Evolutionary conservation across 2,797 vertebrate species (phyloP).

Genomic region (Gallinago stenura): DNA sequence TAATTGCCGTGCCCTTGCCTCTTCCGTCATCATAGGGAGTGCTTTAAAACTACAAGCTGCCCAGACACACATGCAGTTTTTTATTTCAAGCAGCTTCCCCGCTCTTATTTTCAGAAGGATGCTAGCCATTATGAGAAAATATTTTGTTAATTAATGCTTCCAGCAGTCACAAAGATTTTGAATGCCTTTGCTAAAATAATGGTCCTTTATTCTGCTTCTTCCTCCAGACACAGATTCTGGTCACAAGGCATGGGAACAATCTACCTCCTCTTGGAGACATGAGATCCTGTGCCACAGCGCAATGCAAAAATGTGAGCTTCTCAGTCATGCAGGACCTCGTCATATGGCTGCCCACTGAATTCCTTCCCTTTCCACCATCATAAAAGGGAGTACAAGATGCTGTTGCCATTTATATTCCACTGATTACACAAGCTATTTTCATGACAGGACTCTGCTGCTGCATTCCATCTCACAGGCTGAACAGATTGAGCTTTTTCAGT

Average conservation of each 20-base stretch:
- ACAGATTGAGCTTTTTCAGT: slow-evolving; percentile 77
- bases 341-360: slow-evolving; percentile 74
- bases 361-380: slow-evolving; percentile 68
- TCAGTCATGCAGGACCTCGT: slow-evolving; percentile 65
- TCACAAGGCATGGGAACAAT: slow-evolving; percentile 66
- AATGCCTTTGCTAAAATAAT: slow-evolving; percentile 75
- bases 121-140: slow-evolving; percentile 36
- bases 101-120: slow-evolving; percentile 17
- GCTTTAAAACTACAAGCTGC: neutral
- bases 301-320: slow-evolving; percentile 72
- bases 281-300: slow-evolving; percentile 42
- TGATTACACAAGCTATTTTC: slow-evolving; percentile 83
- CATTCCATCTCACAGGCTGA: slow-evolving; percentile 62
- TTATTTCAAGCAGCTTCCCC: slow-evolving; percentile 46
- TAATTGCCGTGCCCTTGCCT: neutral
- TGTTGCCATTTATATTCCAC: slow-evolving; percentile 78
- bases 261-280: slow-evolving; percentile 32
- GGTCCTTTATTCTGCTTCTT: slow-evolving; percentile 66
- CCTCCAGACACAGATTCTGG: slow-evolving; percentile 57
- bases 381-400: slow-evolving; percentile 57
- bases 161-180: slow-evolving; percentile 68
- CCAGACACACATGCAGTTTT: slow-evolving; percentile 19
- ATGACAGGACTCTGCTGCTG: slow-evolving; percentile 70
- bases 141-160: slow-evolving; percentile 80
- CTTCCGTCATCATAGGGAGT: neutral